A percentile compares a stretch with the other conserved stretches of the same genome.
Conservation (phyloP, 1,140 invertebrate genomes). For the Drosophila varians region DNA sequence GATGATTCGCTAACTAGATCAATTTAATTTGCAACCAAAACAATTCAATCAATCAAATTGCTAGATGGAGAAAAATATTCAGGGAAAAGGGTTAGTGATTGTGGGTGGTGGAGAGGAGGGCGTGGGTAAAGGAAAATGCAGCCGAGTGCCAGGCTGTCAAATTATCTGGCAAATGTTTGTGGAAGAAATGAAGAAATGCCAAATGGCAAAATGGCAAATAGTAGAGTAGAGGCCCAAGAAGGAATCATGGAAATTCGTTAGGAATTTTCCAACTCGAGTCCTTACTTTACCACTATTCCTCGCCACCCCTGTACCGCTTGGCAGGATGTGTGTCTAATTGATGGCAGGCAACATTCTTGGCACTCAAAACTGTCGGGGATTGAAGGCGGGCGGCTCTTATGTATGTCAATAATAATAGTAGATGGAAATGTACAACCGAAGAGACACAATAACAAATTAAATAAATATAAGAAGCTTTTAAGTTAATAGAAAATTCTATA, state of each 20-base stretch:
- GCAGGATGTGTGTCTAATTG: conserved; percentile 58
- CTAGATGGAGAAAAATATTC: no score
- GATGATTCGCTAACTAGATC: conserved; percentile 47
- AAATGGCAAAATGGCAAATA: conserved; percentile 15
- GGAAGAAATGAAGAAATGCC: conserved; percentile 13
- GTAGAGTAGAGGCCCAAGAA: background rate
- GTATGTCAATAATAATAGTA: conserved; percentile 39
- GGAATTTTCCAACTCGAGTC: conserved; percentile 1
- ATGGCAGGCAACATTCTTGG: conserved; percentile 60
- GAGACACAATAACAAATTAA: conserved; percentile 77
- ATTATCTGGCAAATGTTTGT: conserved; percentile 45
- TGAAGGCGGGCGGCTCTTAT: background rate
- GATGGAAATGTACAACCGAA: conserved; percentile 7
- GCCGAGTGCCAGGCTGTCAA: conserved; percentile 26
- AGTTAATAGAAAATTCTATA: conserved; percentile 78
- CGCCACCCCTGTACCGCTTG: no score
- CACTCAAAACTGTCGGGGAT: no score
- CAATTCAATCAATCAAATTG: conserved; percentile 58
- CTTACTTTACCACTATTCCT: background rate
- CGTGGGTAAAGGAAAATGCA: conserved; percentile 1
- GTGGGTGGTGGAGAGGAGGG: no score
- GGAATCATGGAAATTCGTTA: background rate
- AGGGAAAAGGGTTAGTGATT: no score
- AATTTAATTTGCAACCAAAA: conserved; percentile 62
- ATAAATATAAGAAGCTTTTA: conserved; percentile 81